Percentiles rank a stretch among this genome's conserved stretches.
phyloP scores from a whole-genome alignment of 2,797 vertebrate species.

The Tiaroga cobitis region DNA sequence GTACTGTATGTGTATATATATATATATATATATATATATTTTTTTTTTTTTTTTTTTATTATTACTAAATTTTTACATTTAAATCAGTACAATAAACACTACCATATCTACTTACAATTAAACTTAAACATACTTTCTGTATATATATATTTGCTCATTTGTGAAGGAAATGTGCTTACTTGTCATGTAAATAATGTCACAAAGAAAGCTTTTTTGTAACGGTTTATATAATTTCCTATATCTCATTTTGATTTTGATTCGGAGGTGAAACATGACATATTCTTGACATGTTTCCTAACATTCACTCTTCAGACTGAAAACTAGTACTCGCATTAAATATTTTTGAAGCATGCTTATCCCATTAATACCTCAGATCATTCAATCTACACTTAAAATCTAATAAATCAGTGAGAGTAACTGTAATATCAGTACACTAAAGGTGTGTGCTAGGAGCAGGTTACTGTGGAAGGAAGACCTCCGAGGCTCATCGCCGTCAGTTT shows the following conservation, averaged over 20 bases:
- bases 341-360: constrained; percentile 27
- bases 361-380: constrained; percentile 12
- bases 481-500: background rate
- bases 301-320: constrained; percentile 1
- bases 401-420: background rate
- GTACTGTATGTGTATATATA: no score
- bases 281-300: background rate
- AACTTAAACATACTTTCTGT: background rate
- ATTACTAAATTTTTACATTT: no score
- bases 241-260: background rate
- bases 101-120: background rate
- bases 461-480: background rate
- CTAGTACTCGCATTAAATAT: background rate
- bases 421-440: constrained; percentile 3
- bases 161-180: background rate
- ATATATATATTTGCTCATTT: background rate
- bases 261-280: constrained; percentile 10
- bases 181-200: background rate
- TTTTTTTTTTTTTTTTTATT: no score
- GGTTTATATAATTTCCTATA: background rate
- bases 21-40: background rate
- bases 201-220: no score
- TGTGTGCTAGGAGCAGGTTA: background rate
- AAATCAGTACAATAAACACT: background rate
- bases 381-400: constrained; percentile 19